These are phyloP conservation scores for Eupsilia transversa DNA, from an alignment of 2,888 invertebrate genomes.

Conservation along the genomic window DNA sequence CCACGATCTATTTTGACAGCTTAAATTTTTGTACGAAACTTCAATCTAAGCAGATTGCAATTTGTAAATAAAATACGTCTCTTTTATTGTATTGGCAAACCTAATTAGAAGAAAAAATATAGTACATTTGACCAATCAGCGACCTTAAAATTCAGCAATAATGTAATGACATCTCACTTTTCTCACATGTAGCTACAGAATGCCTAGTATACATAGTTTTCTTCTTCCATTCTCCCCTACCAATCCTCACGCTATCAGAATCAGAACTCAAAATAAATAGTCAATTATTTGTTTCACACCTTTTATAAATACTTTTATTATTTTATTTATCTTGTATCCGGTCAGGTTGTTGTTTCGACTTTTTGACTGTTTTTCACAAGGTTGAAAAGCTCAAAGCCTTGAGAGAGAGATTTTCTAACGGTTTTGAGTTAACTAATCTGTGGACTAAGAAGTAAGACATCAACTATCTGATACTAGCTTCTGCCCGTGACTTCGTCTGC, in stretches of 20 bases:
- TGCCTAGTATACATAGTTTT: not conserved
- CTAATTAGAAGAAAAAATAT: constrained; percentile 28
- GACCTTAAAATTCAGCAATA: not conserved
- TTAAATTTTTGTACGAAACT: constrained; percentile 74
- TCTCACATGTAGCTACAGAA: constrained; percentile 10
- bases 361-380: too few relatives aligned
- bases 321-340: not conserved
- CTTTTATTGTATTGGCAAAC: constrained; percentile 62
- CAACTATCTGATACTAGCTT: too few relatives aligned
- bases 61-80: constrained; percentile 58
- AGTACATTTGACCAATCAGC: constrained; percentile 45
- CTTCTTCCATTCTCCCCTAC: too few relatives aligned
- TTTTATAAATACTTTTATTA: not conserved
- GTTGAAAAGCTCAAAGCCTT: too few relatives aligned
- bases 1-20: constrained; percentile 88
- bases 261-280: too few relatives aligned
- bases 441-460: too few relatives aligned
- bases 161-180: constrained; percentile 30
- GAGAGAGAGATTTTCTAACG: too few relatives aligned
- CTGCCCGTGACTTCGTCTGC: too few relatives aligned
- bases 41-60: constrained; percentile 52
- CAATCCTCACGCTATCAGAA: too few relatives aligned
- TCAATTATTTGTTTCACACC: not conserved
- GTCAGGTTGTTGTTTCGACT: too few relatives aligned
- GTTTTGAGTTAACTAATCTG: too few relatives aligned